A percentile compares a stretch with the other conserved stretches of the same genome.
These are phyloP conservation scores for Berghia stephanieae DNA, from an alignment of 1,140 invertebrate genomes.

Conservation along the genomic window DNA sequence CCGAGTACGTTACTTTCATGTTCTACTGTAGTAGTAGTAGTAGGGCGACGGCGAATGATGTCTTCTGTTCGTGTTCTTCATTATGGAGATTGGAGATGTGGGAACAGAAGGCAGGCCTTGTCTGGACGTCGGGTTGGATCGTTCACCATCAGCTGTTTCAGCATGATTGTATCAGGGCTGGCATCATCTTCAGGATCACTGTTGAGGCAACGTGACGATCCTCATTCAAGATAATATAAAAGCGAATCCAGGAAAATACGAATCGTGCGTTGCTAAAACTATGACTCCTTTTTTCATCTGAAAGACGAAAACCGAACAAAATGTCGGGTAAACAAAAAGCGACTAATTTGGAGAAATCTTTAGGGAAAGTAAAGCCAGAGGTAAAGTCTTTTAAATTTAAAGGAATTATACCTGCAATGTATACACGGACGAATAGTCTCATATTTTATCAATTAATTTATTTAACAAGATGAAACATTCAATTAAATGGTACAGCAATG, in stretches of 20 bases:
- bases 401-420: no score
- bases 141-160: no score
- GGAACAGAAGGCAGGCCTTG: not conserved
- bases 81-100: no score
- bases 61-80: no score
- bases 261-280: not conserved
- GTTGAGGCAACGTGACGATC: not conserved
- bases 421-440: not conserved
- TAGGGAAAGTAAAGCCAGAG: conserved; percentile 61
- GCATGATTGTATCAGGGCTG: no score
- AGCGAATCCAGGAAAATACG: not conserved
- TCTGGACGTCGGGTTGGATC: no score
- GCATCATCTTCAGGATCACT: not conserved
- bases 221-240: not conserved
- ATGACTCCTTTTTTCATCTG: conserved; percentile 4
- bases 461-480: not conserved
- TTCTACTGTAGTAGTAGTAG: no score
- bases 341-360: conserved; percentile 56
- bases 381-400: no score
- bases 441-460: not conserved
- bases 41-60: no score
- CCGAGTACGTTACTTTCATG: no score
- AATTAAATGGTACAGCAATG: not conserved
- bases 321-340: conserved; percentile 58
- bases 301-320: no score